Percentiles rank a stretch among this genome's conserved stretches.
Evolutionary conservation across 2,797 vertebrate species (phyloP).

Genomic region (Lagodon rhomboides): DNA sequence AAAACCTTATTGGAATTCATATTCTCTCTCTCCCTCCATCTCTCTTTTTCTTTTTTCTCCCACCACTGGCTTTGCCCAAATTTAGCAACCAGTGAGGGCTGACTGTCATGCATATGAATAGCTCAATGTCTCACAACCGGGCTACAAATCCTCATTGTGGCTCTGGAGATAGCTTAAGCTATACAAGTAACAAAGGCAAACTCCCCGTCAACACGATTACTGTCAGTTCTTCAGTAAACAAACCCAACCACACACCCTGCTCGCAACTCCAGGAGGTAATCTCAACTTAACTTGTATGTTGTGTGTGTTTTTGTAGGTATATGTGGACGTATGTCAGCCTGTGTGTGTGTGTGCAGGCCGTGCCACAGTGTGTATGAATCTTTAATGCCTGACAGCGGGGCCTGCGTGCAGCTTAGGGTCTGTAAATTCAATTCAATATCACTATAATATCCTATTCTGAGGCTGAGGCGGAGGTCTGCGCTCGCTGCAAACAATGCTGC

Average conservation of each 20-base stretch:
- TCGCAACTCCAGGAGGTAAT: slow-evolving; percentile 20
- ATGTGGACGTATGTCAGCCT: background rate
- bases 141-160: slow-evolving; percentile 72
- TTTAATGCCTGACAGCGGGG: slow-evolving; percentile 64
- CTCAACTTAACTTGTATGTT: background rate
- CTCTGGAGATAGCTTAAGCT: slow-evolving; percentile 65
- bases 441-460: slow-evolving; percentile 54
- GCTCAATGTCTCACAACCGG: slow-evolving; percentile 75
- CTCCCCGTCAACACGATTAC: slow-evolving; percentile 53
- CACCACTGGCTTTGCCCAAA: slow-evolving; percentile 59
- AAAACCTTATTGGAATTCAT: slow-evolving; percentile 75
- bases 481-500: slow-evolving; percentile 28
- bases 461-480: slow-evolving; percentile 35
- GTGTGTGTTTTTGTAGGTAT: background rate
- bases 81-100: slow-evolving; percentile 75
- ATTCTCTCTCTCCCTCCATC: slow-evolving; percentile 34
- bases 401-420: slow-evolving; percentile 42
- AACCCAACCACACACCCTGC: slow-evolving; percentile 2
- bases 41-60: background rate
- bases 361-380: slow-evolving; percentile 60
- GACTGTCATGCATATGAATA: slow-evolving; percentile 81
- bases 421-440: slow-evolving; percentile 71
- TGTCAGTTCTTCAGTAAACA: slow-evolving; percentile 57
- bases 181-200: slow-evolving; percentile 63
- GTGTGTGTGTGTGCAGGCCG: slow-evolving; percentile 34